Base-by-base conservation (phyloP, 2,888 invertebrate genomes). In the Pelosia muscerda region DNA sequence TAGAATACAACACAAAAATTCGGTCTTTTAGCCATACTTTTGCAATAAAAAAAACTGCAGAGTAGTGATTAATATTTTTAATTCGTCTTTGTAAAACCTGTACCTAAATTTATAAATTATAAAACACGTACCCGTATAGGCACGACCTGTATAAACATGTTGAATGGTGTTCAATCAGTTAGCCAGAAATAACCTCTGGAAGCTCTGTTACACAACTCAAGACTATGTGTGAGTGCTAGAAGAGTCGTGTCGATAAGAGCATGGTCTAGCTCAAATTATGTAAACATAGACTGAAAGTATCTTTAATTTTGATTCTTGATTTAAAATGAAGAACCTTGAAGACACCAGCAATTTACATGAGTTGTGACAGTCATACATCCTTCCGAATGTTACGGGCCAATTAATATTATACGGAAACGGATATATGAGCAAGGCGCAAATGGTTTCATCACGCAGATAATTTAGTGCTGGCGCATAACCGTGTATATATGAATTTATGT, bases 371-470 rank as follows among this genome's bases (percentile, higher is more conserved):
- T 83, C 90, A 88, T 87, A 88, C 91, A 92, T 94, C 94, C 94
- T 94, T 94, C 94, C 94, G 91, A 85, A 84, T 85, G 90, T 90
- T 90, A 91, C 89, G 88, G 91, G 81, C 92, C 93, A 92, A 93
- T 94, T 94, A 94, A 94, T 94, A 91, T 93, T 89, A 91, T 88
- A 88, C 93, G 93, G 93, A 94, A 94, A 88, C 92, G 93, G 93
- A 94, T 91, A 92, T 90, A 88, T 86, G 87, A 88, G 90, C 88
- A 84, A 86, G 86, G 88, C 90, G 89, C 88, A 92, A 93, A 91
- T 88, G 90, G 89, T 88, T 86, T 91, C 91, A 90, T 90, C 89
- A 88, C 83, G 86, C 84, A 86, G 88, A 87, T 90, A 88, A 90
- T 90, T 88, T 88, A 87, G 82, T 77, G 80, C 80, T 73, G 81